Percentiles rank a stretch among this genome's conserved stretches.
phyloP scores from a whole-genome alignment of 1,140 invertebrate genomes.

The Bombus sibiricus region DNA sequence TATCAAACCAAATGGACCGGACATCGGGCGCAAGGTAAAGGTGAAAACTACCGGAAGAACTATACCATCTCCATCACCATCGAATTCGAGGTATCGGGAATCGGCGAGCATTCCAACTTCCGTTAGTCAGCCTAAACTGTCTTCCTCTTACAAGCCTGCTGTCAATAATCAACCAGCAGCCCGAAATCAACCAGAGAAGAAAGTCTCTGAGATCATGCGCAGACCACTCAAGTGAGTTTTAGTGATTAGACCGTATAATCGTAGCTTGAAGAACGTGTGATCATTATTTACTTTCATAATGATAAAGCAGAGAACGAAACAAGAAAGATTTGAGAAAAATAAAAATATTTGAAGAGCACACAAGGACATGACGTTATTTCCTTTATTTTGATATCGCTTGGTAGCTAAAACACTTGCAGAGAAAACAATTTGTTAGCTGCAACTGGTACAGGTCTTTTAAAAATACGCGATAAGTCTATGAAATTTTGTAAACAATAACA shows the following conservation, averaged over 20 bases:
- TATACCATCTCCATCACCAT: conserved; percentile 76
- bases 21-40: conserved; percentile 93
- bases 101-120: conserved; percentile 68
- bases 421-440: no score
- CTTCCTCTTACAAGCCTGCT: conserved; percentile 69
- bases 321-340: background rate
- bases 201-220: conserved; percentile 85
- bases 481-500: no score
- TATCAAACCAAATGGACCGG: conserved; percentile 94
- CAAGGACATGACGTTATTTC: background rate
- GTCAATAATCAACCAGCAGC: conserved; percentile 53
- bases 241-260: background rate
- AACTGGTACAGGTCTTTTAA: no score
- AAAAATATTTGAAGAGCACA: background rate
- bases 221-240: conserved; percentile 87
- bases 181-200: conserved; percentile 75
- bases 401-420: no score
- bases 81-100: conserved; percentile 75
- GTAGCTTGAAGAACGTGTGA: accelerated
- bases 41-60: conserved; percentile 83
- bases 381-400: background rate
- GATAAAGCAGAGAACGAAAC: no score
- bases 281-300: no score
- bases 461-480: no score
- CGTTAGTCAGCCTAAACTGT: conserved; percentile 60